Conservation (phyloP, 2,113 vertebrate genomes). For the Cinclus cinclus region DNA sequence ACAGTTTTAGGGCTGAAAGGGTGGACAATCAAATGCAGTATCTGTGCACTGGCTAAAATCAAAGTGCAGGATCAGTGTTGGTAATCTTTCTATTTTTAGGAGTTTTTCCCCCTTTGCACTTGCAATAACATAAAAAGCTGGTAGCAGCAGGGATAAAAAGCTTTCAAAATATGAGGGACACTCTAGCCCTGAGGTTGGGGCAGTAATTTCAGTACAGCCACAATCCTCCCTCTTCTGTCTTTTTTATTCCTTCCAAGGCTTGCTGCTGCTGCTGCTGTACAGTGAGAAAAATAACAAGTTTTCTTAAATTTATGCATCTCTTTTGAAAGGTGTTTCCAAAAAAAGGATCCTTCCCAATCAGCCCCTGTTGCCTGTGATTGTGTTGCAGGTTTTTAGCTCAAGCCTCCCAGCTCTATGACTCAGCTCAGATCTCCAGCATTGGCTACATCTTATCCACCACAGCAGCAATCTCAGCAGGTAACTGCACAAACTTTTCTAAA, state of each 20-base stretch:
- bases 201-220: neutral
- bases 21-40: neutral
- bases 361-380: neutral
- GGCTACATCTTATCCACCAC: conserved; percentile 91
- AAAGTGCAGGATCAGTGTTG: neutral
- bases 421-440: conserved; percentile 86
- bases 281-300: neutral
- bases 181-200: neutral
- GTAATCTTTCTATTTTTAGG: neutral
- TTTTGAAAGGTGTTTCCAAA: neutral
- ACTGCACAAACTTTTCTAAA: conserved; percentile 1
- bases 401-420: conserved; percentile 87
- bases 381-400: conserved; percentile 87
- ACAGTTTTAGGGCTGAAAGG: neutral
- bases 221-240: neutral
- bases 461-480: conserved; percentile 87
- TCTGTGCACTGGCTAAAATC: neutral
- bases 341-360: neutral
- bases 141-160: neutral
- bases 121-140: neutral
- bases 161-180: neutral
- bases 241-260: neutral
- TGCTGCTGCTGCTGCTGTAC: neutral
- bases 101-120: neutral
- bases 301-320: neutral